These are phyloP conservation scores for Linurgus olivaceus DNA, from an alignment of 2,797 vertebrate species.

Conservation along the genomic window DNA sequence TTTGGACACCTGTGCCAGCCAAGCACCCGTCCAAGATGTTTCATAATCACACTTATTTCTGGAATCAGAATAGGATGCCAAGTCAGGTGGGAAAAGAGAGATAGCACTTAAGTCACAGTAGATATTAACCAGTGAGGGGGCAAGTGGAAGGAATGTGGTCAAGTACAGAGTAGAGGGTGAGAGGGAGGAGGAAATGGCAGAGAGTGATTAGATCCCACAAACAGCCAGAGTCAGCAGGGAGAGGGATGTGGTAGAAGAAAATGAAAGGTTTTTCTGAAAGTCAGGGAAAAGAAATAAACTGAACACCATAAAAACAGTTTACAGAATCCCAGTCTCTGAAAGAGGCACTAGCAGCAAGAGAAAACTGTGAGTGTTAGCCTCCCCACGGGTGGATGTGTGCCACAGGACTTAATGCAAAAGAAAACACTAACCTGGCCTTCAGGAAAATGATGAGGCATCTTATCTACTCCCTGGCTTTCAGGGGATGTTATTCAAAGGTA, in stretches of 20 bases:
- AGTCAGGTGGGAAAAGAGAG: conserved; percentile 62
- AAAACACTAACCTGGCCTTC: background rate
- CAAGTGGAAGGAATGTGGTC: background rate
- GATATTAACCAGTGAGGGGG: background rate
- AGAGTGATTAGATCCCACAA: conserved; percentile 12
- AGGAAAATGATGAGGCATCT: conserved; percentile 25
- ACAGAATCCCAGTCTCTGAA: background rate
- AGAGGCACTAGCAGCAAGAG: background rate
- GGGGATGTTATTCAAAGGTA: background rate
- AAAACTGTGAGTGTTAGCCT: background rate
- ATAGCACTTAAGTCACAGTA: background rate
- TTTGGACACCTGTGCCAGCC: conserved; percentile 55
- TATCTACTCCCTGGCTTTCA: conserved; percentile 28
- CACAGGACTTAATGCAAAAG: conserved; percentile 22
- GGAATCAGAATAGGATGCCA: conserved; percentile 47
- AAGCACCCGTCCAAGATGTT: background rate
- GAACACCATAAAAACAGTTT: background rate
- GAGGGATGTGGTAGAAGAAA: background rate
- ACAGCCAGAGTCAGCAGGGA: background rate
- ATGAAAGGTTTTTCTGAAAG: conserved; percentile 31
- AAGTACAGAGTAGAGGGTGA: background rate
- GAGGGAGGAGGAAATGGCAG: conserved; percentile 41
- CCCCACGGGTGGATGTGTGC: background rate
- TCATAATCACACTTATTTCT: conserved; percentile 14
- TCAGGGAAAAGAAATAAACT: conserved; percentile 41